Evolutionary conservation across 1,140 invertebrate genomes (phyloP).

Genomic region (Brachionus angularis): DNA sequence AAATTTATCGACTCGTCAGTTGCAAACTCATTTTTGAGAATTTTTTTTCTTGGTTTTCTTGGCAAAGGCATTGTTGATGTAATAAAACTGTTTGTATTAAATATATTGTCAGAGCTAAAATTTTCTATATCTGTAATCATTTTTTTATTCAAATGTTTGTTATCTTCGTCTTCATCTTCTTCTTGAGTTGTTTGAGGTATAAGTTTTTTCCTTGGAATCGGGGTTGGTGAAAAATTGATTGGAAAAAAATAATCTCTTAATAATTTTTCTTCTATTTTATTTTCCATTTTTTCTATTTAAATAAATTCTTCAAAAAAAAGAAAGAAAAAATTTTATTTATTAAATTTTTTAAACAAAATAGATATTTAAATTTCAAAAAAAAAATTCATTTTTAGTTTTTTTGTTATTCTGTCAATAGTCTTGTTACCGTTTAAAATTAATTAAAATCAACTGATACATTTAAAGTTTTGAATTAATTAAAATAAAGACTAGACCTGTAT

Average conservation of each 20-base stretch:
- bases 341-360: slow-evolving; percentile 19
- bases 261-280: slow-evolving; percentile 10
- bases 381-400: too few species aligned
- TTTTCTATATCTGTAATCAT: too few species aligned
- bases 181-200: background rate
- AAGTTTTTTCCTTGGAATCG: slow-evolving; percentile 11
- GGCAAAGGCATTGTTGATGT: slow-evolving; percentile 37
- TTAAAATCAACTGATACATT: slow-evolving; percentile 29
- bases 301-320: too few species aligned
- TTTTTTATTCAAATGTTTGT: too few species aligned
- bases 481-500: too few species aligned
- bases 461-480: slow-evolving; percentile 3
- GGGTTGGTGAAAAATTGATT: slow-evolving; percentile 1
- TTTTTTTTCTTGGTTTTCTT: slow-evolving; percentile 26
- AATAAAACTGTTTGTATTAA: background rate
- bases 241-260: slow-evolving; percentile 19
- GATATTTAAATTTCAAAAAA: slow-evolving; percentile 23
- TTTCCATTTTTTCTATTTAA: slow-evolving; percentile 31
- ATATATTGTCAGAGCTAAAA: background rate
- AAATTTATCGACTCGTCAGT: too few species aligned
- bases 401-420: too few species aligned
- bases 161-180: too few species aligned
- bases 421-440: too few species aligned
- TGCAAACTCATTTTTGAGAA: too few species aligned
- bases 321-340: slow-evolving; percentile 24